phyloP scores from a whole-genome alignment of 2,113 vertebrate species.

The Mustelus asterias region DNA sequence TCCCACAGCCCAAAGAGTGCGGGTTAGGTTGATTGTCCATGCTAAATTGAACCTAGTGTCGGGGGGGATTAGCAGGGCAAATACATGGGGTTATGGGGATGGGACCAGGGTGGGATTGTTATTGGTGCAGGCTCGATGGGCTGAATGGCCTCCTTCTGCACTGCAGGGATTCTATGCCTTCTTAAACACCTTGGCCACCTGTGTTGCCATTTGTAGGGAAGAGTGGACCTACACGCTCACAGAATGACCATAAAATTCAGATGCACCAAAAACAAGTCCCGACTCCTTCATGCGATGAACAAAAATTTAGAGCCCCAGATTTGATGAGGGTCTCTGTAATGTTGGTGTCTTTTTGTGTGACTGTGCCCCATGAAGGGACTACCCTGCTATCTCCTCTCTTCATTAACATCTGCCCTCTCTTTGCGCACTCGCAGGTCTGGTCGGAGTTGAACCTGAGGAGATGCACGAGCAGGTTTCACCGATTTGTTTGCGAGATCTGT shows the following conservation, averaged over 20 bases:
- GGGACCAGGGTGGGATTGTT: too few species aligned
- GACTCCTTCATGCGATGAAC: neutral
- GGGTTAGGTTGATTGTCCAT: too few species aligned
- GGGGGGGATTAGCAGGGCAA: too few species aligned
- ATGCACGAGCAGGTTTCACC: slow-evolving; percentile 86
- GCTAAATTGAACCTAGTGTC: too few species aligned
- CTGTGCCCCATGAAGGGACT: neutral
- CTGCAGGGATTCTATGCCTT: too few species aligned
- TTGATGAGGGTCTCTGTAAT: neutral
- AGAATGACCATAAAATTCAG: neutral
- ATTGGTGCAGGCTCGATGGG: too few species aligned
- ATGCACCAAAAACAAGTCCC: neutral
- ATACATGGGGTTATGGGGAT: too few species aligned
- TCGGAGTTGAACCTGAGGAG: slow-evolving; percentile 90
- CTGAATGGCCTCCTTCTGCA: too few species aligned
- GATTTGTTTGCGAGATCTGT: slow-evolving; percentile 80
- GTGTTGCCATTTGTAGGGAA: too few species aligned
- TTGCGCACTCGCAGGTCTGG: slow-evolving; percentile 71
- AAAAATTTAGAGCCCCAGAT: neutral
- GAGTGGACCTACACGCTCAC: too few species aligned
- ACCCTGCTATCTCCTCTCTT: neutral
- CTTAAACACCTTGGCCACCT: too few species aligned
- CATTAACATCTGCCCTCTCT: neutral
- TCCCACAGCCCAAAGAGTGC: too few species aligned
- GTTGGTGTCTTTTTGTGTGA: neutral